Base-by-base conservation (phyloP, 2,888 invertebrate species). In the Aleiodes alternator region DNA sequence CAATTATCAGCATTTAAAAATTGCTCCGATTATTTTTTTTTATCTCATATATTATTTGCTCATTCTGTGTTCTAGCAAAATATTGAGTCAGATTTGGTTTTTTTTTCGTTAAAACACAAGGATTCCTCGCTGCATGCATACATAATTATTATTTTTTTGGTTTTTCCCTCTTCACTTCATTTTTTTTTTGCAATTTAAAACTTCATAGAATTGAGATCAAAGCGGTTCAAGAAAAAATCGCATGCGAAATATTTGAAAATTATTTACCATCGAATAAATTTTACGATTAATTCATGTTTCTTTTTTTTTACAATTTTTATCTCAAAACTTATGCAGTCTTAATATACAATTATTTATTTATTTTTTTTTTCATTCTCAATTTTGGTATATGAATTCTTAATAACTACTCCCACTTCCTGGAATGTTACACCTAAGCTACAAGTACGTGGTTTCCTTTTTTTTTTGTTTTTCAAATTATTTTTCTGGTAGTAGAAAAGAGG, bases 1-100 rank as follows among this genome's bases (percentile, higher is more conserved):
- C 64, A 66, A 23, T 16, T 43, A 16, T 66, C 72, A 53, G 66
- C 66, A 55, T 72, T 56, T 64, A 72, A 64, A 72, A 66, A 23
- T 48, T 43, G 43, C 43, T 43, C 43, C 43, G 43, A 43, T 43
- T n/a, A n/a, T 43, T 43, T 43, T 43, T 8, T 9, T 43, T 43
- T 43, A 43, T 43, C 43, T 43, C 23, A 12, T 16, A 43, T 43
- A 48, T 64, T 43, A 64, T 23, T 14, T 31, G n/a, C 59, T 12
- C 61, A 61, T n/a, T 43, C 61, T 14, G 38, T n/a, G 61, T 43
- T 23, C 2, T 61, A 43, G 43, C 64, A 64, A 64, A 43, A 43
- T 43, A 16, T 64, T 9, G 6, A 64, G 48, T 43, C 11, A 43
- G 34, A n/a, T 64, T 64, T 34, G 57, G 16, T 64, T 43, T 64